These are phyloP conservation scores for Chalcosyrphus nemorum DNA, from an alignment of 2,888 invertebrate genomes.

Conservation along the genomic window DNA sequence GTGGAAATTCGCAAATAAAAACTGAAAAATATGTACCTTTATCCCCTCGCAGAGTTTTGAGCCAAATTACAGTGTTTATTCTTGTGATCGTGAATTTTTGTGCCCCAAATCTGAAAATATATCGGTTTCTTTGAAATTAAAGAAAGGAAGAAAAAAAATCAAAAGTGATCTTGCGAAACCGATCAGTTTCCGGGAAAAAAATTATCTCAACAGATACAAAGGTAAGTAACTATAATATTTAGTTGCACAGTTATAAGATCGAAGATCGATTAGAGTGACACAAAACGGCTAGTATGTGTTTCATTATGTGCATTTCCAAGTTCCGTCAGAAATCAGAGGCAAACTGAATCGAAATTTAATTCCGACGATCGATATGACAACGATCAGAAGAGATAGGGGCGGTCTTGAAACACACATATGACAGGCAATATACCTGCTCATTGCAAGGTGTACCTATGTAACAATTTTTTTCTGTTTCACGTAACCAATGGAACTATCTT, in stretches of 20 bases:
- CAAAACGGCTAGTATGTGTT: not conserved
- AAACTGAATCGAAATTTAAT: conserved; percentile 36
- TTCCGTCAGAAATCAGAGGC: conserved; percentile 42
- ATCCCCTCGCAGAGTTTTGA: not conserved
- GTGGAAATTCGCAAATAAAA: not conserved
- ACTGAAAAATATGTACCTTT: not conserved
- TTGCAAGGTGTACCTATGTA: conserved; percentile 3
- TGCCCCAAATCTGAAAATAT: no score
- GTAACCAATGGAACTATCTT: conserved; percentile 8
- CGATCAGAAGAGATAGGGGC: not conserved
- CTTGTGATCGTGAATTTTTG: not conserved
- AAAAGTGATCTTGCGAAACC: conserved; percentile 29
- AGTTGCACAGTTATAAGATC: not conserved
- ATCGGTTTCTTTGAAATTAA: no score
- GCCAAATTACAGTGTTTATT: not conserved
- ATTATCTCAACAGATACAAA: conserved; percentile 45
- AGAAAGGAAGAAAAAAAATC: conserved; percentile 35
- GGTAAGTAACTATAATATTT: conserved; percentile 41
- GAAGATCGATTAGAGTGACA: conserved; percentile 14
- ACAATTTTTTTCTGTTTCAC: conserved; percentile 1
- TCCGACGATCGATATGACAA: not conserved
- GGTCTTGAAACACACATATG: not conserved
- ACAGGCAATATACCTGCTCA: conserved; percentile 24
- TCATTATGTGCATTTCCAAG: conserved; percentile 22
- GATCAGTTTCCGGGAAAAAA: conserved; percentile 64